Percentiles rank a stretch among this genome's conserved stretches.
Evolutionary conservation across 2,797 vertebrate genomes (phyloP).

Genomic region (Channallabes apus): DNA sequence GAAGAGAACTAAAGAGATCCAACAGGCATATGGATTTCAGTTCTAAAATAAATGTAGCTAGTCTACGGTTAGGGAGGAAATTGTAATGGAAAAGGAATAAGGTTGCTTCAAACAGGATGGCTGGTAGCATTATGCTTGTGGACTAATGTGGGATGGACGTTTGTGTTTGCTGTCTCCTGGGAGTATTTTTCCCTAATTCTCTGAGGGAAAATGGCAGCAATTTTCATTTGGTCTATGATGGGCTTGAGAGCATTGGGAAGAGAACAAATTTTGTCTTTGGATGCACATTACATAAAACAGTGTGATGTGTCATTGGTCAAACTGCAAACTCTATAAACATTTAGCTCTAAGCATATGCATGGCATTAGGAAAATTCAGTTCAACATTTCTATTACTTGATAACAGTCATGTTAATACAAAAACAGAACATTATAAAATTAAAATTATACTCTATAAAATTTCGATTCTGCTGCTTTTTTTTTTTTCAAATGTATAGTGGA

Average conservation of each 20-base stretch:
- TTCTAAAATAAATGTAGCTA: constrained; percentile 97
- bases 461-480: constrained; percentile 32
- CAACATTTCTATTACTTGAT: constrained; percentile 47
- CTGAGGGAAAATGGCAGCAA: constrained; percentile 49
- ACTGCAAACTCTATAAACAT: constrained; percentile 61
- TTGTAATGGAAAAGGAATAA: constrained; percentile 93
- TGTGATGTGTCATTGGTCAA: constrained; percentile 69
- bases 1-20: constrained; percentile 97
- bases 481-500: constrained; percentile 12
- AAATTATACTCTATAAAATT: constrained; percentile 72
- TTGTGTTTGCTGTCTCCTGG: constrained; percentile 85
- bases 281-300: constrained; percentile 68
- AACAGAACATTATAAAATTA: constrained; percentile 71
- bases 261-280: constrained; percentile 73
- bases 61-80: constrained; percentile 90
- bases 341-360: constrained; percentile 52
- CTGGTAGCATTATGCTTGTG: constrained; percentile 92
- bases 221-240: constrained; percentile 51
- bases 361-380: constrained; percentile 7
- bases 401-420: constrained; percentile 56
- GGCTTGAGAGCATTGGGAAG: constrained; percentile 50
- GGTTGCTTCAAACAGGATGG: constrained; percentile 86
- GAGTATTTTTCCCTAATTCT: constrained; percentile 52
- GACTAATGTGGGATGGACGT: constrained; percentile 93
- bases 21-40: constrained; percentile 99